Base-by-base conservation (phyloP, 2,797 vertebrate species). In the Coilia nasus region DNA sequence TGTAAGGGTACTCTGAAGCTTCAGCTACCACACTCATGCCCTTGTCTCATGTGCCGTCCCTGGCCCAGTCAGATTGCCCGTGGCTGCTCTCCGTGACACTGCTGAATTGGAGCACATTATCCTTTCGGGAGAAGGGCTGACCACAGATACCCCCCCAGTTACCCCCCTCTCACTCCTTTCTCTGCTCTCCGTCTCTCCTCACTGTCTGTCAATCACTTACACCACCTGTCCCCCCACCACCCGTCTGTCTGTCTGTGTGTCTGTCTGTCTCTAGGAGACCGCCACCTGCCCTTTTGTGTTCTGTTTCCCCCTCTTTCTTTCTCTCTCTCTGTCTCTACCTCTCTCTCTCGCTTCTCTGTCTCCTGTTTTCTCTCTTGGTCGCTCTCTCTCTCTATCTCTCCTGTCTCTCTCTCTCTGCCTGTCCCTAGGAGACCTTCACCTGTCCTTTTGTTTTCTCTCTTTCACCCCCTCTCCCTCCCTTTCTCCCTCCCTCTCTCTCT, bases 81-180 rank as follows among this genome's bases (percentile, higher is more conserved):
- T 85, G 78, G 81, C 60, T 81, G 56, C 75, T 81, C 85, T 86
- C 78, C 75, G 82, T 62, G 81, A 85, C 86, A 71, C 83, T 64
- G 62, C 83, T 82, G 64, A 83, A 81, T 85, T 86, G 82, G 78
- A 83, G 83, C 59, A 28, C 86, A 86, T 91, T 90, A 90, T 91
- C 91, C 90, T 92, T 92, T 85, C 87, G 92, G 91, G 93, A 92
- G 93, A 94, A 94, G 92, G 93, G 94, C 93, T 92, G 93, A 78
- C 71, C 71, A 21, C 25, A 25, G 67, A 14, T 35, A 1, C 67
- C 4, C 28, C 15, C 12, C 14, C 28, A 7, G 12, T 28, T 62
- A 6, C 21, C 14, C 14, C 64, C 15, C 12, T 31, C 64, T 71
- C 64, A 12, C 28, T 19, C 14, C 1, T 14, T 28, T 2, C 25